phyloP scores from a whole-genome alignment of 2,797 vertebrate genomes.

The Schizopygopsis malacanthus region DNA sequence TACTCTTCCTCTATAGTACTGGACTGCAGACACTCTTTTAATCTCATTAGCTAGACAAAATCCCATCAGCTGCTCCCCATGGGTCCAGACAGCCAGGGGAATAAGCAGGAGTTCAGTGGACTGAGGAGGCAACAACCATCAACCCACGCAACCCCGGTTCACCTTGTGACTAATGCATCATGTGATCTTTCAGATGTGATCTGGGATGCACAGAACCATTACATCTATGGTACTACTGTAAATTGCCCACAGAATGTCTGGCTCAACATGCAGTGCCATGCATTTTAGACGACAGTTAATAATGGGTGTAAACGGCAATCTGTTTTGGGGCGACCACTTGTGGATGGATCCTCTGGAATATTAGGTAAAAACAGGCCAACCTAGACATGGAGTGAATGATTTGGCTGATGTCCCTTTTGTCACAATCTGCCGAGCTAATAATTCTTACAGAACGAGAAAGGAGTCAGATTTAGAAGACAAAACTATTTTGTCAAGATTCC shows the following conservation, averaged over 20 bases:
- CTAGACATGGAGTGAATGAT: neutral
- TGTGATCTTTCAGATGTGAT: neutral
- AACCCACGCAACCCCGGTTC: neutral
- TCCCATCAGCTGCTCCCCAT: conserved; percentile 45
- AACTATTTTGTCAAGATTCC: conserved; percentile 17
- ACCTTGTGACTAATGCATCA: neutral
- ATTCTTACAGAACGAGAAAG: neutral
- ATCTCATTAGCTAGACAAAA: conserved; percentile 59
- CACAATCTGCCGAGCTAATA: conserved; percentile 3
- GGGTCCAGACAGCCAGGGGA: conserved; percentile 40
- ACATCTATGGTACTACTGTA: neutral
- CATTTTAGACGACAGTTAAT: neutral
- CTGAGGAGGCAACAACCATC: neutral
- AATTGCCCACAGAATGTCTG: neutral
- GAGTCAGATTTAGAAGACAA: conserved; percentile 8
- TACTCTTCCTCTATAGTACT: neutral
- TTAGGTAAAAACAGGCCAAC: neutral
- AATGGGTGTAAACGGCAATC: neutral
- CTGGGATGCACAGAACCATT: neutral
- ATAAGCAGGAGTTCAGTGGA: conserved; percentile 33
- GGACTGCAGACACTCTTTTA: conserved; percentile 43
- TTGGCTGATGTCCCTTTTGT: neutral
- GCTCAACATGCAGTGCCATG: neutral
- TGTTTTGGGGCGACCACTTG: neutral
- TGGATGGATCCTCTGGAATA: neutral